phyloP scores from a whole-genome alignment of 2,113 vertebrate species.

The Mastomys coucha region DNA sequence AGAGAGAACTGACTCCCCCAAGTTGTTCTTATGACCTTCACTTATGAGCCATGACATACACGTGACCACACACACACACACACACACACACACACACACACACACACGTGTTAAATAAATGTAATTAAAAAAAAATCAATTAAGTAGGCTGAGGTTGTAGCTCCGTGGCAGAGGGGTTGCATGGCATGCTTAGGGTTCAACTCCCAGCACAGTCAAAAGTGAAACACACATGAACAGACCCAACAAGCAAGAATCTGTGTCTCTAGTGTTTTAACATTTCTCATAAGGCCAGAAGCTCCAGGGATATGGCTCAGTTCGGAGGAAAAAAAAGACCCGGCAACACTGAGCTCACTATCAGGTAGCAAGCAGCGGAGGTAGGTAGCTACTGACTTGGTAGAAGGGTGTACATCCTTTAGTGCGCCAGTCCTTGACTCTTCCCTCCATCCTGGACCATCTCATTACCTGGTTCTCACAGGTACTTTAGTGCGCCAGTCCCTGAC shows the following conservation, averaged over 20 bases:
- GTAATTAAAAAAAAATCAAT: not conserved
- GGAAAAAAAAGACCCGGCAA: not conserved
- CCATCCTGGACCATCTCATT: not conserved
- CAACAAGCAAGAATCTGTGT: constrained; percentile 7
- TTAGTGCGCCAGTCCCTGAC: too few species aligned
- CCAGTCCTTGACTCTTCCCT: not conserved
- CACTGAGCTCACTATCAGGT: not conserved
- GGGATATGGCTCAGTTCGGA: not conserved
- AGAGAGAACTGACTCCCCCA: not conserved
- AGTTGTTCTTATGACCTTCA: not conserved
- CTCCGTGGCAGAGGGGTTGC: not conserved
- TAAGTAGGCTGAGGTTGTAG: not conserved
- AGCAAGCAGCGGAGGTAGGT: not conserved
- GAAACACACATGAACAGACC: not conserved
- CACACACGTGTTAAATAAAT: not conserved
- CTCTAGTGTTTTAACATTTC: constrained; percentile 19
- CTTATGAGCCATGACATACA: not conserved
- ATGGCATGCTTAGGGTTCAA: not conserved
- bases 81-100: not conserved
- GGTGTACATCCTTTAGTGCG: not conserved
- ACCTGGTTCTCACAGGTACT: too few species aligned
- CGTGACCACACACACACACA: not conserved
- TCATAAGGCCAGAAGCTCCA: constrained; percentile 16
- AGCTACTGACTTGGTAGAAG: not conserved
- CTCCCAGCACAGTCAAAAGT: not conserved